Evolutionary conservation across 2,113 vertebrate species (phyloP), one percentile per base, ranked within the genome.

Genomic region (Clupea harengus): DNA sequence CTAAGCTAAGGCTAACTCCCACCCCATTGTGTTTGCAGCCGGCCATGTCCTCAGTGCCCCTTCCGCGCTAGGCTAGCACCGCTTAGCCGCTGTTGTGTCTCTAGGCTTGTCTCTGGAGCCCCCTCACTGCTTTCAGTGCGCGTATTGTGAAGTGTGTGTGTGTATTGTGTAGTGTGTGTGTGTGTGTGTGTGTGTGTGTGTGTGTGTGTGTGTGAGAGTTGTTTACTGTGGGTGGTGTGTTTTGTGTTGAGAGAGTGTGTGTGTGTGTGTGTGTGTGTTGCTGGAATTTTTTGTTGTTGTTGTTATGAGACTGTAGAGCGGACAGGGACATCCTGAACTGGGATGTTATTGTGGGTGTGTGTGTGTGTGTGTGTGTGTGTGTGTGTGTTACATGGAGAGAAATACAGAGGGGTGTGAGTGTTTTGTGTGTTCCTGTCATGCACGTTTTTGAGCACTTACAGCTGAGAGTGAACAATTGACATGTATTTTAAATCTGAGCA

Each of bases 171-270:
- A 6, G 57, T 64, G 57, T 60, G 57, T 60, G 57, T 60, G 57
- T 60, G 57, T 64, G 57, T 64, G 57, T 47, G 75, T 81, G 85
- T 86, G 64, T 83, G 86, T 82, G 60, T 60, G 78, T 47, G 82
- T 49, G 54, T 81, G 39, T 78, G 9, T 84, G 20, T 87, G 64
- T 83, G 25, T 78, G 47, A 1, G 39, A 39, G 39, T 39, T 1
- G 39, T 39, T 39, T 39, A 39, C 39, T 78, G 72, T 67, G 60
- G 78, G 25, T 49, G 39, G 47, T 87, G 67, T 44, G 83, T 50
- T 50, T 72, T 32, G 39, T 85, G 54, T 22, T 57, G 60, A n/a
- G n/a, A n/a, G n/a, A n/a, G 6, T 64, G 25, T 1, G 47, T 78
- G 72, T 50, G 60, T 78, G 25, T 49, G 47, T 87, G 67, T 44